phyloP scores from a whole-genome alignment of 2,888 invertebrate species.

The Pachymerium ferrugineum region DNA sequence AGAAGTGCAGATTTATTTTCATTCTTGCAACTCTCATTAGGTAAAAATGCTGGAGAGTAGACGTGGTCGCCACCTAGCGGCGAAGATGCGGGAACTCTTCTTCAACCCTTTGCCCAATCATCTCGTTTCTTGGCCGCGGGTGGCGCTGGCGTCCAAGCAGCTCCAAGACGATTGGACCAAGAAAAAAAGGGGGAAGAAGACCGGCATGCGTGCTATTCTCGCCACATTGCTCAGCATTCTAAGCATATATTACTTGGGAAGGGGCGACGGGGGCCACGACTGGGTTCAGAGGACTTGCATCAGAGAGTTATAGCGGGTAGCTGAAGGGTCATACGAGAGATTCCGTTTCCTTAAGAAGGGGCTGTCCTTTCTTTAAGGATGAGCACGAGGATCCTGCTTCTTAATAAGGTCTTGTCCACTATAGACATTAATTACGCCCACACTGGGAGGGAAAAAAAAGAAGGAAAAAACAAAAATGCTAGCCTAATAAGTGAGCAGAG shows the following conservation, averaged over 20 bases:
- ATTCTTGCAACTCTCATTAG: constrained; percentile 31
- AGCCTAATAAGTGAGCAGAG: neutral
- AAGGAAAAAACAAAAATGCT: neutral
- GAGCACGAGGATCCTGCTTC: neutral
- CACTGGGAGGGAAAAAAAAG: neutral
- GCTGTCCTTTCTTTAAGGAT: neutral
- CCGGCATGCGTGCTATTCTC: neutral
- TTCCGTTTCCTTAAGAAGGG: neutral
- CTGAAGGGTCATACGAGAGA: neutral
- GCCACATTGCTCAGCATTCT: constrained; percentile 30
- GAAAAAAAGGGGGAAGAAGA: constrained; percentile 10
- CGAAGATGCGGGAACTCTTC: neutral
- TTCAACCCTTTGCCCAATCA: constrained; percentile 24
- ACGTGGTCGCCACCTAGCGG: constrained; percentile 23
- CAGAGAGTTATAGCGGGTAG: neutral
- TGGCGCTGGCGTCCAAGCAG: constrained; percentile 28
- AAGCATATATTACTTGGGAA: neutral
- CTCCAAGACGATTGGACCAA: neutral
- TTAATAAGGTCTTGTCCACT: neutral
- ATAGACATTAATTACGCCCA: constrained; percentile 16
- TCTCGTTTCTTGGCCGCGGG: constrained; percentile 28
- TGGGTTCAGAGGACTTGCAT: neutral
- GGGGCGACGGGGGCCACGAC: neutral
- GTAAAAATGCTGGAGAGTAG: constrained; percentile 25
- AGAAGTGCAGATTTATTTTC: constrained; percentile 23